Conservation (phyloP, 35 echinoderm and acorn worm species). For the Amphiura filiformis region DNA sequence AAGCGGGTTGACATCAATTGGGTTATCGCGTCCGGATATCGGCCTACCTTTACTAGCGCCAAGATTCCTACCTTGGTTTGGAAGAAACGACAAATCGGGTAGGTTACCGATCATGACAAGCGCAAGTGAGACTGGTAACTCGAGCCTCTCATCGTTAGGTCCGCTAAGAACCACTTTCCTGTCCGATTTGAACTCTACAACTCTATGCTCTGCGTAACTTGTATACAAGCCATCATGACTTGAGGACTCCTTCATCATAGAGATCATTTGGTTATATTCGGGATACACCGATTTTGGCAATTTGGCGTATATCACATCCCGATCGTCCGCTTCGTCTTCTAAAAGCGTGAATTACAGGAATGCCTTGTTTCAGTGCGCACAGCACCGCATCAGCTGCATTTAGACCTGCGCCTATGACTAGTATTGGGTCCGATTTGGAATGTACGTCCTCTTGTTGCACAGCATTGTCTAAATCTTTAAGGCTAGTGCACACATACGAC, state of each 20-base stretch:
- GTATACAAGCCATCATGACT: constrained; percentile 32
- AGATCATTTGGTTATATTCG: constrained; percentile 77
- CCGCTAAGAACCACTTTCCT: constrained; percentile 48
- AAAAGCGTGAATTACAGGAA: constrained; percentile 82
- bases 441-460: constrained; percentile 65
- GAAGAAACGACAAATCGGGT: constrained; percentile 83
- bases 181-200: constrained; percentile 49
- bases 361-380: constrained; percentile 45
- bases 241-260: constrained; percentile 62
- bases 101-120: constrained; percentile 74
- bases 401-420: constrained; percentile 86
- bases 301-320: constrained; percentile 48
- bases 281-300: constrained; percentile 84
- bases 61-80: constrained; percentile 52
- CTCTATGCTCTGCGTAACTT: constrained; percentile 38
- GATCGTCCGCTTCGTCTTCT: constrained; percentile 60
- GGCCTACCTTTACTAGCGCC: constrained; percentile 35
- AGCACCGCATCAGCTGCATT: constrained; percentile 86
- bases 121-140: constrained; percentile 54
- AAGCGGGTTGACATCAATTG: constrained; percentile 68
- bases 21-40: constrained; percentile 78
- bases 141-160: background rate
- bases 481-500: constrained; percentile 52
- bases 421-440: constrained; percentile 55
- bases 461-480: constrained; percentile 73